Evolutionary conservation across 2,113 vertebrate genomes (phyloP).

Genomic region (Capra hircus): DNA sequence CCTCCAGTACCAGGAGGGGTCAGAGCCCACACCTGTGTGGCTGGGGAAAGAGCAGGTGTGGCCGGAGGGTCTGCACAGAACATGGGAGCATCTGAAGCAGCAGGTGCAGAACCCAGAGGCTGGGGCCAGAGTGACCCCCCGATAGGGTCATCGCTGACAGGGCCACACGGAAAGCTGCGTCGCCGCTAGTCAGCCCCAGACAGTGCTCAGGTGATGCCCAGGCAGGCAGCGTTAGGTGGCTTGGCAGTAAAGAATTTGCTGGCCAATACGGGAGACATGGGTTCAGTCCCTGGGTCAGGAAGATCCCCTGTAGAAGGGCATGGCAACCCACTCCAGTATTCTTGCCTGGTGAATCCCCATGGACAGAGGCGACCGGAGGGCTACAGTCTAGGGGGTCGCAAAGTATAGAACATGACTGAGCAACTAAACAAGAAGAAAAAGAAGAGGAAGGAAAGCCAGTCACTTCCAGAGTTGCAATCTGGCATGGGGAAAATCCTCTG

Average conservation of each 20-base stretch:
- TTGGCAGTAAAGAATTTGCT: not conserved
- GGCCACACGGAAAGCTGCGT: not conserved
- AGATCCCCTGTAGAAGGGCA: not conserved
- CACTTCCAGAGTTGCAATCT: not conserved
- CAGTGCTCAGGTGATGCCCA: not conserved
- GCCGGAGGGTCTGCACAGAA: not conserved
- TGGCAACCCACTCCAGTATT: not conserved
- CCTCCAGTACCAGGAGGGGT: too few species aligned
- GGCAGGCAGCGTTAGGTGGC: not conserved
- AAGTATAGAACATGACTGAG: not conserved
- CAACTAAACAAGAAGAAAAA: not conserved
- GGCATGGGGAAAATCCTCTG: not conserved
- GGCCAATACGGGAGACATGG: not conserved
- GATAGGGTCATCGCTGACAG: rapidly evolving
- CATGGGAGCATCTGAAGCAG: too few species aligned
- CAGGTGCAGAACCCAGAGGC: not conserved
- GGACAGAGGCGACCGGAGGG: not conserved
- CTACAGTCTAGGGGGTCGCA: not conserved
- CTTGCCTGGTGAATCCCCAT: not conserved
- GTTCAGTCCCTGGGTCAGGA: not conserved
- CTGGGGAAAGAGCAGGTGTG: not conserved
- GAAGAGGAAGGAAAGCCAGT: not conserved
- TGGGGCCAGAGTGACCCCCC: too few species aligned
- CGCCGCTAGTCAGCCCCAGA: rapidly evolving
- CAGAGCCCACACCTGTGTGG: not conserved